Conservation (phyloP, 2,888 invertebrate genomes). For the Busseola fusca region DNA sequence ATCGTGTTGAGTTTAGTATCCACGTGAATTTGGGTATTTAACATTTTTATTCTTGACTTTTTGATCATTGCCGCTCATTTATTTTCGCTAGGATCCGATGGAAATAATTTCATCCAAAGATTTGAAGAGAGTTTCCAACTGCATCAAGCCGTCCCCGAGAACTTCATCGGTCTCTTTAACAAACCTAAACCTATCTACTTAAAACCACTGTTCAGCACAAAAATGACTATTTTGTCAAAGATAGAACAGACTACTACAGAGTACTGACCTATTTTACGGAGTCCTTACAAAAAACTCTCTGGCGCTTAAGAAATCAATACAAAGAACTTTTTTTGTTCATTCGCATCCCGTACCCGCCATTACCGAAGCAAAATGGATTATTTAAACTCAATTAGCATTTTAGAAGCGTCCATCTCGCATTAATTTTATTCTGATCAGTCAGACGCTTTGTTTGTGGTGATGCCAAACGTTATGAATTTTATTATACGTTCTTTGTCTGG, state of each 20-base stretch:
- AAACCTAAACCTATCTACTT: slow-evolving; percentile 48
- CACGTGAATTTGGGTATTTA: neutral
- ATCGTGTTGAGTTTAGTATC: too few species aligned
- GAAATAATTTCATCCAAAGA: slow-evolving; percentile 13
- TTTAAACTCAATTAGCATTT: slow-evolving; percentile 62
- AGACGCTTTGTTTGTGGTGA: slow-evolving; percentile 36
- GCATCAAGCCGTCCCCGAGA: slow-evolving; percentile 11
- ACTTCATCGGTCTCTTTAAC: slow-evolving; percentile 29
- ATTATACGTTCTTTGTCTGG: slow-evolving; percentile 13
- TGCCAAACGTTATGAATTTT: slow-evolving; percentile 36
- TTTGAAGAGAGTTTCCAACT: slow-evolving; percentile 17
- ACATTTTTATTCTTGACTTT: neutral
- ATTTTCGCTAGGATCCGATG: neutral
- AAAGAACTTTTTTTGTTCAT: slow-evolving; percentile 59
- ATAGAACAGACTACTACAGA: too few species aligned
- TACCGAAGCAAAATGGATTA: slow-evolving; percentile 60
- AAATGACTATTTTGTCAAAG: slow-evolving; percentile 55
- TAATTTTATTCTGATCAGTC: slow-evolving; percentile 51
- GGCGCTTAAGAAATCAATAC: slow-evolving; percentile 61
- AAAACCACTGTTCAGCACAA: slow-evolving; percentile 46
- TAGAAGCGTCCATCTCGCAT: slow-evolving; percentile 49
- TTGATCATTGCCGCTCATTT: neutral
- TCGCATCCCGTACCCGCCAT: slow-evolving; percentile 60
- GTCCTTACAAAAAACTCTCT: slow-evolving; percentile 49
- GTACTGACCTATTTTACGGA: slow-evolving; percentile 56